Evolutionary conservation across 2,888 invertebrate species (phyloP), one percentile per base, ranked within the genome.

Genomic region (Esperia sulphurella): DNA sequence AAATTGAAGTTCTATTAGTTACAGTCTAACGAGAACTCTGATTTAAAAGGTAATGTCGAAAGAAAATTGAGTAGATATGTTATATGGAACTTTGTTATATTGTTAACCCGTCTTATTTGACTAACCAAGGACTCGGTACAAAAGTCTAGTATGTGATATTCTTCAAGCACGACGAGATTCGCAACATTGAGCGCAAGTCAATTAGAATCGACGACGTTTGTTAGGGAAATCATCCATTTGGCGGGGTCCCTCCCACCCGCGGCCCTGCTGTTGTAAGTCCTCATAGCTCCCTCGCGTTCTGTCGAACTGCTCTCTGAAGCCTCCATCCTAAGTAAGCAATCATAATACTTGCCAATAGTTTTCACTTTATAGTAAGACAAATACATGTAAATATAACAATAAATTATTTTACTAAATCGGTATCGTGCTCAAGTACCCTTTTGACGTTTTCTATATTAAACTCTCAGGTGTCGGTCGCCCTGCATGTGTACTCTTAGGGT

Each of bases 191-290:
- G 42, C 37, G 38, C 12, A 3, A 6, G 39, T 39, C 14, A 37
- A 70, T 87, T 91, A 93, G 77, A 91, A 93, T 59, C 93, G 92
- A 71, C 93, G 91, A 63, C 93, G 91, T 85, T 92, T 93, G 83
- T 91, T 91, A 68, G 92, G 92, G 79, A 85, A 93, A 85, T 92
- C 92, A 59, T 93, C 93, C 76, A 89, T 80, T 77, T 87, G 91
- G 74, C 88, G 88, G 59, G 83, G 77, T 59, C 90, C 90, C 53
- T 91, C 91, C 83, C 92, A 90, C 75, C 91, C 91, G 70, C 90
- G 90, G 71, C 87, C 87, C 72, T 84, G 85, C 64, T 84, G 85
- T 64, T 84, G 82, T 79, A 81, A 78, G 78, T 87, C 86, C 69
- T 88, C 88, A 81, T 66, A 88, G 60, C 73, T 79, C 71, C 89